Base-by-base conservation (phyloP, 1,140 invertebrate genomes). In the Medauroidea extradentata region DNA sequence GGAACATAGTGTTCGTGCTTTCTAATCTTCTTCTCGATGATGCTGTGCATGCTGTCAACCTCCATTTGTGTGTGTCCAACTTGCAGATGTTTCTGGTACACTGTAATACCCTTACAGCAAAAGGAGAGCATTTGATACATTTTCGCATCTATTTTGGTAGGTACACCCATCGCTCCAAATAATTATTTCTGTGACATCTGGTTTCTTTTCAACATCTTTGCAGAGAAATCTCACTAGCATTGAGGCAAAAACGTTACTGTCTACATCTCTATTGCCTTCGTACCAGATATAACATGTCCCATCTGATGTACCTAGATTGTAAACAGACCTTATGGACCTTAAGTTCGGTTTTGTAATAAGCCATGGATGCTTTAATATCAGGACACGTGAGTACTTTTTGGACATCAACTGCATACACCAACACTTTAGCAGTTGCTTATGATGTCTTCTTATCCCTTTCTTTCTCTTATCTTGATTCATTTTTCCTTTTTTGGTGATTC, bases 41-140 rank as follows among this genome's bases (percentile, higher is more conserved):
- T 49, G 4, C 55, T 63, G 55, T 74, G 69, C 34, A 74, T 64
- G 21, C 63, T 68, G 60, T 75, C 71, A n/a, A 64, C 62, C 59
- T 75, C 71, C 69, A 73, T 75, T 50, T 75, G 72, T 19, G 69
- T 73, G 51, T 75, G 71, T 19, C 72, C 72, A 52, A 65, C 68
- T 63, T 71, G 68, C 19, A 74, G 60, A 57, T 65, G 74, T 57
- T 74, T 73, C 56, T 72, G 73, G 49, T 55, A 65, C 42, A 74
- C 69, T 2, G 61, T 60, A 49, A 70, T 59, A 14, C 68, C 66
- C 16, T 63, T 66, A 61, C 57, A 21, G 68, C 65, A 38, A 71
- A 64, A 65, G 42, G n/a, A 72, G 60, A 21, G 68, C 67, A 60
- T 71, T 72, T 11, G 71, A 70, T 39, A 75, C 57, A 16, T 68